Percentiles rank a stretch among this genome's conserved stretches.
phyloP scores from a whole-genome alignment of 2,113 vertebrate species.

The Oxyura jamaicensis region DNA sequence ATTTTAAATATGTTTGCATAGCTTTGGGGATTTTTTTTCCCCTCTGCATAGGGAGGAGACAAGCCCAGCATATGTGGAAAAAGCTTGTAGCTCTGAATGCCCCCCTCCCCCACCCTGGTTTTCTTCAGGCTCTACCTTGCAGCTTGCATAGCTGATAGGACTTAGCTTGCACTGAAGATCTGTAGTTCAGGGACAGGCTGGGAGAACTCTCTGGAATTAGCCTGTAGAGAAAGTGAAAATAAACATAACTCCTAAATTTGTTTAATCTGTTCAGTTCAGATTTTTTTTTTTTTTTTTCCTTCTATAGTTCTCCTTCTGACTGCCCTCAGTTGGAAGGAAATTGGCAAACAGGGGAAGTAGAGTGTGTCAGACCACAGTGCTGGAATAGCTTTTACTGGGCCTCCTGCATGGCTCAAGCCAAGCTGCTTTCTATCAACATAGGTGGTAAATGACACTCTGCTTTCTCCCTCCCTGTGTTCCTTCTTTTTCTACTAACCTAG shows the following conservation, averaged over 20 bases:
- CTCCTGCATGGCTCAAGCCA: background rate
- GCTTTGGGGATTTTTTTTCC: background rate
- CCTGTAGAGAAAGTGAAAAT: background rate
- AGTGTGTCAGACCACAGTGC: background rate
- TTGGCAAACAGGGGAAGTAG: background rate
- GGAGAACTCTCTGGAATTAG: background rate
- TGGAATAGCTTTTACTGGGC: background rate
- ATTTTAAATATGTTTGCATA: slow-evolving; percentile 11
- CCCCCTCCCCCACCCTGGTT: background rate
- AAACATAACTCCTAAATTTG: background rate
- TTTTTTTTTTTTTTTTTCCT: background rate
- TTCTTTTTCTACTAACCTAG: background rate
- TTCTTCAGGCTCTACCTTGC: background rate
- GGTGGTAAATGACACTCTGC: background rate
- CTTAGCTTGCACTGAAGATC: slow-evolving; percentile 9
- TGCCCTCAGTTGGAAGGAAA: background rate
- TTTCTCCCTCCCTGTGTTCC: background rate
- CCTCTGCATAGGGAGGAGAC: background rate
- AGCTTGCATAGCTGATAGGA: background rate
- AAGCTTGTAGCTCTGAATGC: background rate
- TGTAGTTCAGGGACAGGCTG: background rate
- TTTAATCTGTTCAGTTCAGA: background rate
- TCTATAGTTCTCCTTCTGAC: background rate
- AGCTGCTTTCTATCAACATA: background rate
- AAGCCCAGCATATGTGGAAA: background rate